A percentile compares a stretch with the other conserved stretches of the same genome.
phyloP scores from a whole-genome alignment of 2,888 invertebrate species.

The Scaptomyza polygonia region DNA sequence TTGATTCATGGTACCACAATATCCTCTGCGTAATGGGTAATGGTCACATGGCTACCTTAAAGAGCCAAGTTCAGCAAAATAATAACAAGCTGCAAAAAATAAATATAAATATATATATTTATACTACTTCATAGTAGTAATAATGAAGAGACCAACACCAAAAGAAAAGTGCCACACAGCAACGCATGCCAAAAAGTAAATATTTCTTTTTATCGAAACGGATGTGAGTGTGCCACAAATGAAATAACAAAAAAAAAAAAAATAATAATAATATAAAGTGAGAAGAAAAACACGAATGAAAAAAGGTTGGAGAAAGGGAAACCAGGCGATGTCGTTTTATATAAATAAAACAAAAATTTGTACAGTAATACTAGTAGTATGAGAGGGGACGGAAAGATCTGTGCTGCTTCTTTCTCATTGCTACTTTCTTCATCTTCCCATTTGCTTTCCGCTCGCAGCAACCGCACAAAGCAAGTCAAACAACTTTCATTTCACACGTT shows the following conservation, averaged over 20 bases:
- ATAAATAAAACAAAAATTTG: conserved; percentile 75
- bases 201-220: conserved; percentile 82
- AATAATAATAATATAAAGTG: conserved; percentile 37
- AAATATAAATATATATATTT: conserved; percentile 60
- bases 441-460: background rate
- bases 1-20: conserved; percentile 79
- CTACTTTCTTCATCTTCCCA: conserved; percentile 45
- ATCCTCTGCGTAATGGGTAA: conserved; percentile 75
- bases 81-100: conserved; percentile 50
- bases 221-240: conserved; percentile 79
- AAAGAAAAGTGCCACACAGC: conserved; percentile 62
- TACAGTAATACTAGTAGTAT: conserved; percentile 43
- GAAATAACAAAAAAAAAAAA: conserved; percentile 58
- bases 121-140: conserved; percentile 70
- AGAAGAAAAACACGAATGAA: conserved; percentile 23
- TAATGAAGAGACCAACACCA: conserved; percentile 63
- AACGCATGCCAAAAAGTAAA: conserved; percentile 77
- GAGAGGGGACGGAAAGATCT: conserved; percentile 19
- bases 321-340: conserved; percentile 52
- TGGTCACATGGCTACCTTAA: conserved; percentile 65
- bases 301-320: conserved; percentile 14
- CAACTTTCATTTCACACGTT: conserved; percentile 78
- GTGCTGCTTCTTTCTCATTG: conserved; percentile 30
- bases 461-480: conserved; percentile 62
- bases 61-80: conserved; percentile 68